A percentile compares a stretch with the other conserved stretches of the same genome.
Conservation (phyloP, 2,888 invertebrate species). For the Caenorhabditis macrosperma region DNA sequence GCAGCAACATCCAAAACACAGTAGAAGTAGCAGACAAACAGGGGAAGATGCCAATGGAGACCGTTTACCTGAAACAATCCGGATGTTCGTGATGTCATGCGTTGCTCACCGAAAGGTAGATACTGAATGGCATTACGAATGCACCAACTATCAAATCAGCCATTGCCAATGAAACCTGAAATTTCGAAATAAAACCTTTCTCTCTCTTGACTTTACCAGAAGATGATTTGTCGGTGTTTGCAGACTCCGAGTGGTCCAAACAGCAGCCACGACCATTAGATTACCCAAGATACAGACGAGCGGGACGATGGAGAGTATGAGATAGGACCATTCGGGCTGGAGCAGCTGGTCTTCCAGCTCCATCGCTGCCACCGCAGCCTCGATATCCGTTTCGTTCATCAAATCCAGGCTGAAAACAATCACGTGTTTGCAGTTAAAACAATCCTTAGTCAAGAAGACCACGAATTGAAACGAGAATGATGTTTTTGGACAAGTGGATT, state of each 20-base stretch:
- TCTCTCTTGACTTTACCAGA: slow-evolving; percentile 45
- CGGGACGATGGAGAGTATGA: slow-evolving; percentile 64
- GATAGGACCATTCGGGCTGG: slow-evolving; percentile 64
- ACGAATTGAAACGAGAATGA: neutral
- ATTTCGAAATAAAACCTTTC: neutral
- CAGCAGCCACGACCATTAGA: slow-evolving; percentile 77
- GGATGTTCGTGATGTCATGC: neutral
- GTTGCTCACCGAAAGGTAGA: slow-evolving; percentile 75
- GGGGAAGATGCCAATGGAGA: slow-evolving; percentile 79
- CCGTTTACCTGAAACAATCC: slow-evolving; percentile 74
- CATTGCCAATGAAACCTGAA: slow-evolving; percentile 77
- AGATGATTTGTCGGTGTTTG: slow-evolving; percentile 79
- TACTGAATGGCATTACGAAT: slow-evolving; percentile 79
- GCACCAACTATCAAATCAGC: slow-evolving; percentile 79
- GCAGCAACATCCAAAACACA: slow-evolving; percentile 79
- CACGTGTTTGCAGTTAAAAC: neutral
- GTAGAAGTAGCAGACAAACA: slow-evolving; percentile 78
- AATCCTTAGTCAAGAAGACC: no score
- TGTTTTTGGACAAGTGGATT: neutral
- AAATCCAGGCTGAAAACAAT: slow-evolving; percentile 12
- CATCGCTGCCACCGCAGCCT: slow-evolving; percentile 50
- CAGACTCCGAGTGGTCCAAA: slow-evolving; percentile 75
- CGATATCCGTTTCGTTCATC: slow-evolving; percentile 58
- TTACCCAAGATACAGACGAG: slow-evolving; percentile 71
- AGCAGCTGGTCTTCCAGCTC: slow-evolving; percentile 58